Evolutionary conservation across 2,113 vertebrate genomes (phyloP).

Genomic region (Hassar affinis): DNA sequence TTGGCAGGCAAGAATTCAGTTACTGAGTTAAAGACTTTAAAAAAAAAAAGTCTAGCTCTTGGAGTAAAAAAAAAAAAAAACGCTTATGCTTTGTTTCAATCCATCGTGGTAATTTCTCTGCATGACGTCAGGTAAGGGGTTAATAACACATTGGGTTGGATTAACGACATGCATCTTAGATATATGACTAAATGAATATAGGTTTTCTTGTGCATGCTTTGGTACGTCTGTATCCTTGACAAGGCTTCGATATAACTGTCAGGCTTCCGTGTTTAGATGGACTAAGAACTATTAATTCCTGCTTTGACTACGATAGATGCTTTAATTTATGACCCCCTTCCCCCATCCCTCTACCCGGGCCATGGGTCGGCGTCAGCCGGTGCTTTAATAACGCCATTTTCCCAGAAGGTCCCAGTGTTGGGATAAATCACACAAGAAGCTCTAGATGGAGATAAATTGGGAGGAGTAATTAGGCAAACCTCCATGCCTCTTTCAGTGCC

Average conservation of each 20-base stretch:
- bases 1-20: conserved; percentile 98
- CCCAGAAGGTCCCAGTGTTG: conserved; percentile 71
- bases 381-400: conserved; percentile 77
- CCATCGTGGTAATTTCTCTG: conserved; percentile 12
- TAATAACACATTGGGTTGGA: background rate
- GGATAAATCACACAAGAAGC: conserved; percentile 81
- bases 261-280: conserved; percentile 61
- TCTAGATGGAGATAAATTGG: conserved; percentile 75
- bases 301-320: conserved; percentile 77
- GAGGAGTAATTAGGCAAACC: conserved; percentile 77
- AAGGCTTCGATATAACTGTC: conserved; percentile 45
- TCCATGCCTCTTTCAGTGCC: conserved; percentile 70
- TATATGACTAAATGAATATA: too few relatives aligned
- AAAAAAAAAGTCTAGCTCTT: conserved; percentile 71
- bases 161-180: background rate
- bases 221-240: conserved; percentile 10
- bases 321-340: conserved; percentile 66
- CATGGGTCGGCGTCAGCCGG: conserved; percentile 70
- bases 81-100: conserved; percentile 53
- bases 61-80: conserved; percentile 67
- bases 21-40: conserved; percentile 98
- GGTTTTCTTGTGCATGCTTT: too few relatives aligned
- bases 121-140: conserved; percentile 14
- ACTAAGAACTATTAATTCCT: conserved; percentile 77
- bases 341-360: conserved; percentile 60